phyloP scores from a whole-genome alignment of 2,888 invertebrate genomes.

The Volucella inanis region DNA sequence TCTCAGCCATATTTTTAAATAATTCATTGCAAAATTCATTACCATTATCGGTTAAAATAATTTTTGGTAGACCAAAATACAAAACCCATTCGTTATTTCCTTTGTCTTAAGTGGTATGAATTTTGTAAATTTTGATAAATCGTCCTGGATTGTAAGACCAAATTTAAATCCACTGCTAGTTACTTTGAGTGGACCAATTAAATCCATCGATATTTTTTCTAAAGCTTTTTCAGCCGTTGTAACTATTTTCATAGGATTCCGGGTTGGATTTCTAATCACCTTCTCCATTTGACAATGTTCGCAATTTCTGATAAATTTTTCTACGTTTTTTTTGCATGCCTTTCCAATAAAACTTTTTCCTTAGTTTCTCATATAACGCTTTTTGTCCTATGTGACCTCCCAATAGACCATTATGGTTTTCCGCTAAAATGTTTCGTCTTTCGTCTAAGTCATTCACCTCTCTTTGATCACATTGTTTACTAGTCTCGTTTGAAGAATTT shows the following conservation, averaged over 20 bases:
- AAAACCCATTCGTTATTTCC: conserved; percentile 29
- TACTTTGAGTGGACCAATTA: conserved; percentile 20
- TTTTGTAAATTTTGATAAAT: conserved; percentile 12
- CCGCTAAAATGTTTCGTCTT: conserved; percentile 34
- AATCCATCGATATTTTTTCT: conserved; percentile 19
- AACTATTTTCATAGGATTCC: conserved; percentile 18
- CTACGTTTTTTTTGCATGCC: conserved; percentile 28
- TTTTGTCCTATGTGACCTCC: conserved; percentile 53
- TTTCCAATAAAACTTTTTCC: conserved; percentile 24
- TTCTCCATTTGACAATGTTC: conserved; percentile 42
- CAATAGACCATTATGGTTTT: conserved; percentile 47
- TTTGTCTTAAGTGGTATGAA: conserved; percentile 12
- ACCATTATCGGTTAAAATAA: conserved; percentile 30
- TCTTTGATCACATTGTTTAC: too few species aligned
- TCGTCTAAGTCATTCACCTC: conserved; percentile 33
- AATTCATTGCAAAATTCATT: conserved; percentile 32
- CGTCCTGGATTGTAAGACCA: conserved; percentile 20
- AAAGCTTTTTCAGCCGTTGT: conserved; percentile 15
- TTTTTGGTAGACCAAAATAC: conserved; percentile 16
- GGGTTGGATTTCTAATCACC: conserved; percentile 25
- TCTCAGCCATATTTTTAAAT: conserved; percentile 18
- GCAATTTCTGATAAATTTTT: conserved; percentile 36
- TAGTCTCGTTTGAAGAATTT: too few species aligned
- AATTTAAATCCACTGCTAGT: conserved; percentile 24
- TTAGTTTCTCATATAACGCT: conserved; percentile 43